Evolutionary conservation across 2,797 vertebrate species (phyloP).

Genomic region (Anguilla obscura): DNA sequence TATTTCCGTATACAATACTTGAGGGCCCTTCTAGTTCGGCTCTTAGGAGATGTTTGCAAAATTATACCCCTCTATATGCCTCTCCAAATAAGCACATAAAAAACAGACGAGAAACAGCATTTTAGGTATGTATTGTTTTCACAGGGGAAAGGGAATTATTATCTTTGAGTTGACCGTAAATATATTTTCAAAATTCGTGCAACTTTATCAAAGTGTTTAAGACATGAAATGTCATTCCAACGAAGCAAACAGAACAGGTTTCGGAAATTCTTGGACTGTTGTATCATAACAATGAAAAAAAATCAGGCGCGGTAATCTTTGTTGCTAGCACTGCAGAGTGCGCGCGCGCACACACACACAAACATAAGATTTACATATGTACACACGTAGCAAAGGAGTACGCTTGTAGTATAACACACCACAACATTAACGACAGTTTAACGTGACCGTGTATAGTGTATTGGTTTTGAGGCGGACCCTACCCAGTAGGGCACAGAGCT

Average conservation of each 20-base stretch:
- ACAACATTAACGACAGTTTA: conserved; percentile 6
- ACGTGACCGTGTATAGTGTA: conserved; percentile 18
- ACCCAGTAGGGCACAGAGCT: conserved; percentile 58
- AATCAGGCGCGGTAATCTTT: not conserved
- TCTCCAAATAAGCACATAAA: conserved; percentile 78
- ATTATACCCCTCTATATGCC: conserved; percentile 81
- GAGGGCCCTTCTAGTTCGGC: conserved; percentile 79
- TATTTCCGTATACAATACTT: conserved; percentile 76
- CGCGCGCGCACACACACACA: conserved; percentile 19
- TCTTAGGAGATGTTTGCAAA: conserved; percentile 91
- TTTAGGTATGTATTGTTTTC: conserved; percentile 58
- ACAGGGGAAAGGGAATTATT: conserved; percentile 37
- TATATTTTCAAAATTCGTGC: conserved; percentile 2
- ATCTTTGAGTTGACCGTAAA: not conserved
- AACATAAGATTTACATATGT: conserved; percentile 17
- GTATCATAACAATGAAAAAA: not conserved
- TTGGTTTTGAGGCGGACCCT: conserved; percentile 46
- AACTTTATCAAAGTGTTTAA: not conserved
- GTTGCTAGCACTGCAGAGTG: not conserved
- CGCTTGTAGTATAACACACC: conserved; percentile 8
- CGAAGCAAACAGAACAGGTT: not conserved
- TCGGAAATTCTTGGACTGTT: not conserved
- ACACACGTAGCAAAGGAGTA: not conserved
- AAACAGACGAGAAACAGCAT: conserved; percentile 53
- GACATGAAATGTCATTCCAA: not conserved